Evolutionary conservation across 2,797 vertebrate species (phyloP).

Genomic region (Gouania willdenowi): DNA sequence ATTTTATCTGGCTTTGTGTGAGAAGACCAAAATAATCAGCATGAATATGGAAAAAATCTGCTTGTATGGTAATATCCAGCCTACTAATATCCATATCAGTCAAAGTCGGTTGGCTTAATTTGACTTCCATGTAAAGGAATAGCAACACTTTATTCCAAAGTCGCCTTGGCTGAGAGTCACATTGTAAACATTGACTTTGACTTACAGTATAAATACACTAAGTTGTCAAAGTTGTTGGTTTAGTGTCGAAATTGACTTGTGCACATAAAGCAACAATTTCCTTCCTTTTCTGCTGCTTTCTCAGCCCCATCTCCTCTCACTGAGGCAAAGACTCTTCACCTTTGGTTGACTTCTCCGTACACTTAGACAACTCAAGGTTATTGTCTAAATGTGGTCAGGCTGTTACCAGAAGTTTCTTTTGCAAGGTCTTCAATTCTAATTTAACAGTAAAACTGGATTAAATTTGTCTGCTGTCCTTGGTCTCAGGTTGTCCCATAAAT

Average conservation of each 20-base stretch:
- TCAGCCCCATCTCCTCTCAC: conserved; percentile 29
- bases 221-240: conserved; percentile 68
- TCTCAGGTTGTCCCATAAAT: conserved; percentile 5
- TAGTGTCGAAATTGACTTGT: conserved; percentile 26
- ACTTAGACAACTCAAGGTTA: conserved; percentile 43
- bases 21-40: conserved; percentile 70
- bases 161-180: conserved; percentile 54
- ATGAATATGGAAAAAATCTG: conserved; percentile 69
- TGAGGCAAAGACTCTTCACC: conserved; percentile 45
- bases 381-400: conserved; percentile 22
- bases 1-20: conserved; percentile 65
- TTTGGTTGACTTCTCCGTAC: conserved; percentile 39
- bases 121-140: conserved; percentile 67
- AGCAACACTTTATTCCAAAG: conserved; percentile 55
- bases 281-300: conserved; percentile 34
- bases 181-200: conserved; percentile 55
- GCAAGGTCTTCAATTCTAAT: conserved; percentile 26
- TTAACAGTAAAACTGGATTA: conserved; percentile 21
- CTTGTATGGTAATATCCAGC: conserved; percentile 65
- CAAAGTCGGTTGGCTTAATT: conserved; percentile 69
- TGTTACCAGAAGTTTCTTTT: conserved; percentile 33
- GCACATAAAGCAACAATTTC: conserved; percentile 47
- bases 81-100: conserved; percentile 72
- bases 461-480: conserved; percentile 49
- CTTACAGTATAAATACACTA: conserved; percentile 46